phyloP scores from a whole-genome alignment of 2,113 vertebrate genomes.

The Centropus bengalensis region DNA sequence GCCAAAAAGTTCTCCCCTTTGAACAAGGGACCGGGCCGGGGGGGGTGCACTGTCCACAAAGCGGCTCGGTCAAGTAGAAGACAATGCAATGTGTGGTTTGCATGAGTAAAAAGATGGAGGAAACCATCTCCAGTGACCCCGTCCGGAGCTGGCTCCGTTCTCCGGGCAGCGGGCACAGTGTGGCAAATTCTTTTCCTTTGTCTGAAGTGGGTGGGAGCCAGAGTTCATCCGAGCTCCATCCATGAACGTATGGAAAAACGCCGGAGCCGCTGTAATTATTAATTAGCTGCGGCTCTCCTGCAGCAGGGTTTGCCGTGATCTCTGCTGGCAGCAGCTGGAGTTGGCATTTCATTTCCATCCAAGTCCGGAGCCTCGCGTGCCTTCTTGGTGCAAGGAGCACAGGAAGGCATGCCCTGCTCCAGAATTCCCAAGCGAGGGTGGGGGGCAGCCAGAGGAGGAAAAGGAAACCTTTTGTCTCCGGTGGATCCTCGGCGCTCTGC shows the following conservation, averaged over 20 bases:
- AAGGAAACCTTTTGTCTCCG: conserved; percentile 83
- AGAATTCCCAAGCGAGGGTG: conserved; percentile 71
- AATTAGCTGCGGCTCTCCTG: conserved; percentile 63
- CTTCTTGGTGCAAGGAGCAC: conserved; percentile 32
- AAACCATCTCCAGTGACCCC: conserved; percentile 54
- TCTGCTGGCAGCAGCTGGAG: conserved; percentile 57
- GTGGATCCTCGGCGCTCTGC: conserved; percentile 56
- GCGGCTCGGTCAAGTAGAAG: conserved; percentile 37
- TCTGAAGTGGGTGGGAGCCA: conserved; percentile 76
- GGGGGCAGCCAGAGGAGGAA: conserved; percentile 64
- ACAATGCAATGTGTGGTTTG: conserved; percentile 71
- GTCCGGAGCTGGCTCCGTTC: conserved; percentile 40
- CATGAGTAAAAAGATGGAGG: conserved; percentile 67
- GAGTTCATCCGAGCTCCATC: conserved; percentile 69
- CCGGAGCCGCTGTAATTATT: conserved; percentile 58
- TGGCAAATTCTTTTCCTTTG: conserved; percentile 81
- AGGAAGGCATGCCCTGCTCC: conserved; percentile 45
- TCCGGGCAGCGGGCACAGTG: conserved; percentile 47
- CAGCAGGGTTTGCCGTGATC: conserved; percentile 27
- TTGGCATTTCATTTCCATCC: conserved; percentile 53
- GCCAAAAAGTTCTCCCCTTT: conserved; percentile 28
- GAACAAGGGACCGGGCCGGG: background rate
- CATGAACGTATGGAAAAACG: conserved; percentile 66
- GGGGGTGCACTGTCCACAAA: background rate
- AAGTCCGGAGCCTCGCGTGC: conserved; percentile 31